These are phyloP conservation scores for Nephrocerus scutellatus DNA, from an alignment of 2,888 invertebrate genomes.

Conservation along the genomic window DNA sequence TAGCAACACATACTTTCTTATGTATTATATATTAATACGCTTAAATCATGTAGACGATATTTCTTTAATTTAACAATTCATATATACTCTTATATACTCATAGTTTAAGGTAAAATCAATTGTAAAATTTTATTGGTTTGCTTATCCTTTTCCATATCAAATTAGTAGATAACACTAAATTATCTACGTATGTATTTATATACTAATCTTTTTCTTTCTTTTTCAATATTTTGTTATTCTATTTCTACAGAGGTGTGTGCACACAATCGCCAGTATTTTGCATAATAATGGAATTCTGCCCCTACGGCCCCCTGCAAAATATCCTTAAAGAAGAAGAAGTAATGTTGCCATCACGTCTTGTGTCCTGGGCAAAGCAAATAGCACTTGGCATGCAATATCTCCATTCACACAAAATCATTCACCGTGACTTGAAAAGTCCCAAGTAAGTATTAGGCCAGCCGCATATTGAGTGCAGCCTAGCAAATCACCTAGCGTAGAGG, in stretches of 20 bases:
- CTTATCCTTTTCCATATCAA: not conserved
- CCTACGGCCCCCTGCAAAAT: slow-evolving; percentile 89
- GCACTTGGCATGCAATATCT: slow-evolving; percentile 95
- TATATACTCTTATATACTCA: too few species aligned
- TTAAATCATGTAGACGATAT: too few species aligned
- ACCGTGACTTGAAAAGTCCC: slow-evolving; percentile 96
- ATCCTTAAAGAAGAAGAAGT: slow-evolving; percentile 76
- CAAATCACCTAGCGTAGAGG: too few species aligned
- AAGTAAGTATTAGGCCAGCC: slow-evolving; percentile 64
- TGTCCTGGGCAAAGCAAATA: slow-evolving; percentile 93
- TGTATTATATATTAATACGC: too few species aligned
- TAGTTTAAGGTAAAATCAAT: too few species aligned
- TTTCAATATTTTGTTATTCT: slow-evolving; percentile 2
- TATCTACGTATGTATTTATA: not conserved
- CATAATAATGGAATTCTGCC: slow-evolving; percentile 98
- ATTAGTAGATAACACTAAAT: too few species aligned
- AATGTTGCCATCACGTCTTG: slow-evolving; percentile 76
- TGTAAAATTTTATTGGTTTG: too few species aligned
- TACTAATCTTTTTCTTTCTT: not conserved
- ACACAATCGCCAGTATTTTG: slow-evolving; percentile 86
- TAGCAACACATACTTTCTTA: too few species aligned
- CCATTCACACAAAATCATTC: slow-evolving; percentile 93
- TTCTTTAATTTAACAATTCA: too few species aligned
- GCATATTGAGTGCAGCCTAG: too few species aligned
- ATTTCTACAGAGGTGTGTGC: slow-evolving; percentile 73